phyloP scores from a whole-genome alignment of 1,140 invertebrate genomes.

The Zaprionus davidi region DNA sequence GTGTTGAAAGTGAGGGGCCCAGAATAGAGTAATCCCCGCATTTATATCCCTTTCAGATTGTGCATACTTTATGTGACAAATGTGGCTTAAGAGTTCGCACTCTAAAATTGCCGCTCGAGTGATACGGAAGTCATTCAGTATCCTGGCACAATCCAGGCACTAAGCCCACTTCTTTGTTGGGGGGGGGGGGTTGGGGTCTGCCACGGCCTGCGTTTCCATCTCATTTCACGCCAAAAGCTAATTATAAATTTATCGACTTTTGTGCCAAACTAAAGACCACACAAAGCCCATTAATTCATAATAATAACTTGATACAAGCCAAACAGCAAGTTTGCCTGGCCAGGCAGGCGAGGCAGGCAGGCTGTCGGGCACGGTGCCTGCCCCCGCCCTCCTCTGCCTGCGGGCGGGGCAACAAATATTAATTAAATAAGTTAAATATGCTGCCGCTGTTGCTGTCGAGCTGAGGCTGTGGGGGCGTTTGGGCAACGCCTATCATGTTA shows the following conservation, averaged over 20 bases:
- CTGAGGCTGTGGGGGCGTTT: slow-evolving; percentile 31
- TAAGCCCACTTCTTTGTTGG: slow-evolving; percentile 1
- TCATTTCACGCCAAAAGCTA: slow-evolving; percentile 60
- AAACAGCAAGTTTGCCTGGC: slow-evolving; percentile 20
- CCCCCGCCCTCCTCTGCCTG: not conserved
- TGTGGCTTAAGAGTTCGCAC: not conserved
- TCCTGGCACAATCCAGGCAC: not conserved
- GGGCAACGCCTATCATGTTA: slow-evolving; percentile 49
- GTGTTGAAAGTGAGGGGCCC: not conserved
- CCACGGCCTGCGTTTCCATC: slow-evolving; percentile 29
- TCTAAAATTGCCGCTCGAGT: not conserved
- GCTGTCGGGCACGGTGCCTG: not conserved
- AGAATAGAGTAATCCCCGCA: not conserved
- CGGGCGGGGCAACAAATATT: slow-evolving; percentile 43
- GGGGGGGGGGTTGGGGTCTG: not conserved
- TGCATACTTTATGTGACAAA: not conserved
- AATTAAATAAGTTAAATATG: slow-evolving; percentile 56
- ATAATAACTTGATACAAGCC: slow-evolving; percentile 66
- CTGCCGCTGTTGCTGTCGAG: slow-evolving; percentile 16
- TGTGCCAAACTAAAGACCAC: slow-evolving; percentile 63
- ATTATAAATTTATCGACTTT: slow-evolving; percentile 72
- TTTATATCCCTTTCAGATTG: not conserved
- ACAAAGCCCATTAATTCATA: slow-evolving; percentile 68
- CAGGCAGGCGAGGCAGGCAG: not conserved
- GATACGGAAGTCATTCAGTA: not conserved